phyloP scores from a whole-genome alignment of 2,797 vertebrate genomes.

The Myotis myotis region DNA sequence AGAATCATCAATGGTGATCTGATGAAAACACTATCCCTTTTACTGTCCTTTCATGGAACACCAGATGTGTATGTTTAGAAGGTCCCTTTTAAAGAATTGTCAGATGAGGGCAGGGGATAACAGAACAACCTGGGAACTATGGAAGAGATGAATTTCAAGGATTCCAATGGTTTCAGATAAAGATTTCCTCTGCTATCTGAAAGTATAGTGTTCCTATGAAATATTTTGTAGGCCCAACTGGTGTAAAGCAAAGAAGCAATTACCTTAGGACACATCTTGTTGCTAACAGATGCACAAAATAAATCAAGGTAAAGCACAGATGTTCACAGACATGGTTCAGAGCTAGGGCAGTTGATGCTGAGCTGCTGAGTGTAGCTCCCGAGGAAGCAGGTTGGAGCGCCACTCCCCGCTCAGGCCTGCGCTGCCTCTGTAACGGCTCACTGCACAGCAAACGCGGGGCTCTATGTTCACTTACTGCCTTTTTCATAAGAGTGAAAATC shows the following conservation, averaged over 20 bases:
- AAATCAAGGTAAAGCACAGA: neutral
- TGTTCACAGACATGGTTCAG: neutral
- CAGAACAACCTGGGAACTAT: neutral
- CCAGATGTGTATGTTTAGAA: neutral
- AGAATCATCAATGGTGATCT: neutral
- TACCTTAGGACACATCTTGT: neutral
- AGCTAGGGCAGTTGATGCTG: neutral
- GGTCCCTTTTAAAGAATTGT: conserved; percentile 8
- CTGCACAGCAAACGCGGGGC: neutral
- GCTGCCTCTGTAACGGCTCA: neutral
- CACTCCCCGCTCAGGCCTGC: neutral
- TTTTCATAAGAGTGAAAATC: neutral
- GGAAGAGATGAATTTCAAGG: neutral
- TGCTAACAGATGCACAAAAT: neutral
- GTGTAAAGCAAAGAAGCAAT: neutral
- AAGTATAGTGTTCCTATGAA: neutral
- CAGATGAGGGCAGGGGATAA: neutral
- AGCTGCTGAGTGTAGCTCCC: neutral
- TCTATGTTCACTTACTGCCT: neutral
- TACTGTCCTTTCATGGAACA: conserved; percentile 14
- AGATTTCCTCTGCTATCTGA: neutral
- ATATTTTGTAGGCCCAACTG: neutral
- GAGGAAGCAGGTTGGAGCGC: neutral
- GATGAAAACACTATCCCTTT: neutral
- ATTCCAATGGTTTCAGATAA: conserved; percentile 26